Conservation (phyloP, 2,888 invertebrate genomes). For the Caenorhabditis wallacei region DNA sequence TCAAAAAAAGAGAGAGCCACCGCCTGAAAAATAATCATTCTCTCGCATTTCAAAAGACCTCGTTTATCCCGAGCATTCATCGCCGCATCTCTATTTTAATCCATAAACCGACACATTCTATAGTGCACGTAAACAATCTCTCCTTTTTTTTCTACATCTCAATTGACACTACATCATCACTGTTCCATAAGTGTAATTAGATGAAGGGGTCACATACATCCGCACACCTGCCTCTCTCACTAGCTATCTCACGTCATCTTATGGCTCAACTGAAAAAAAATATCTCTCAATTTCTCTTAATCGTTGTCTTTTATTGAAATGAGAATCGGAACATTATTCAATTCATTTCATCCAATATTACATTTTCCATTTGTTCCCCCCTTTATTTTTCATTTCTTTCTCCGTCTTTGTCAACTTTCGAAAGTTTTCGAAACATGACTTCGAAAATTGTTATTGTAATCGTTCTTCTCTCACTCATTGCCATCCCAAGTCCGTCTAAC, state of each 20-base stretch:
- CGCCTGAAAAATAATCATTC: not conserved
- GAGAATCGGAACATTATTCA: slow-evolving; percentile 8
- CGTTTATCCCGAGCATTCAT: not conserved
- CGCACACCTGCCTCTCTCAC: not conserved
- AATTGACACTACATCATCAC: not conserved
- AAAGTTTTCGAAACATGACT: slow-evolving; percentile 7
- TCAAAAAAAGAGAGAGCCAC: too few species aligned
- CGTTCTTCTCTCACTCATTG: not conserved
- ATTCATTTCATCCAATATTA: not conserved
- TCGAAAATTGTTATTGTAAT: slow-evolving; percentile 22
- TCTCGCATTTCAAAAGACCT: not conserved
- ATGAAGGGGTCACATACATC: not conserved
- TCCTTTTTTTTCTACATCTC: not conserved
- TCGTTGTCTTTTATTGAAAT: not conserved
- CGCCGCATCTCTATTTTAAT: not conserved
- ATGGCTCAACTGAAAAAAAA: too few species aligned
- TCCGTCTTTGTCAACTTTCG: not conserved
- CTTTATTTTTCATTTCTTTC: not conserved
- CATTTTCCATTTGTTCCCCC: not conserved
- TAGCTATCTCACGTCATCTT: not conserved
- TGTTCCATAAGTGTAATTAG: not conserved
- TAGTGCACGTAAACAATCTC: not conserved
- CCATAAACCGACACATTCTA: not conserved
- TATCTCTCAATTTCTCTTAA: not conserved
- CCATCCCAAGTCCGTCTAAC: not conserved